These are phyloP conservation scores for Ara ararauna DNA, from an alignment of 2,797 vertebrate genomes.

Conservation along the genomic window DNA sequence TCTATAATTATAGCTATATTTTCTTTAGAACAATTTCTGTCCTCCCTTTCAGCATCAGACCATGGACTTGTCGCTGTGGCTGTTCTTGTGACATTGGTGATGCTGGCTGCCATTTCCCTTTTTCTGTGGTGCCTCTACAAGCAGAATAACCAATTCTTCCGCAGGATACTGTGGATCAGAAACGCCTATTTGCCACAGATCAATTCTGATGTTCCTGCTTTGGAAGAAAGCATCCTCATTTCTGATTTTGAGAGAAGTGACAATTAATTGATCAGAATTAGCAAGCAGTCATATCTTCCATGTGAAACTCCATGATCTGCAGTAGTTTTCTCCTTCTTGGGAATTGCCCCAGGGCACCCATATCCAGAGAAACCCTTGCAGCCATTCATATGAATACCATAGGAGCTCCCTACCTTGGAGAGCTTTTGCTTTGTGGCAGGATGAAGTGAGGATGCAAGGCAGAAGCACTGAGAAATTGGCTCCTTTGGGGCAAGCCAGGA, in stretches of 20 bases:
- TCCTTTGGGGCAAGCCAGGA: background rate
- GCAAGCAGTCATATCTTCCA: background rate
- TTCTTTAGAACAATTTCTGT: background rate
- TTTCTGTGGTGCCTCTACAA: constrained; percentile 83
- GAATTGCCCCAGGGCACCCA: accelerated
- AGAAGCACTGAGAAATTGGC: background rate
- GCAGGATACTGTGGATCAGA: constrained; percentile 76
- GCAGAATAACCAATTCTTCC: constrained; percentile 77
- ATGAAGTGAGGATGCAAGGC: background rate
- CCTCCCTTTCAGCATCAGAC: constrained; percentile 80
- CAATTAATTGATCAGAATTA: constrained; percentile 66
- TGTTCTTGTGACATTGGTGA: constrained; percentile 78
- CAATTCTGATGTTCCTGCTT: constrained; percentile 76
- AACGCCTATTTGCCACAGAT: constrained; percentile 84
- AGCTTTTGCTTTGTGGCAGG: background rate
- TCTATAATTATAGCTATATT: background rate
- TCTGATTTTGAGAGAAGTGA: constrained; percentile 84
- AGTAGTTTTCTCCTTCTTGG: background rate
- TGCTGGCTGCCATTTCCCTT: constrained; percentile 78
- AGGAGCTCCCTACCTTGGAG: background rate
- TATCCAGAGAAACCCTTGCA: background rate
- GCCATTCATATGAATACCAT: background rate
- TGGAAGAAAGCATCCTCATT: constrained; percentile 91
- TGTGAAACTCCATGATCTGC: background rate
- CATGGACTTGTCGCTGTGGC: constrained; percentile 77